Evolutionary conservation across 2,113 vertebrate genomes (phyloP).

Genomic region (Coryphaenoides rupestris): DNA sequence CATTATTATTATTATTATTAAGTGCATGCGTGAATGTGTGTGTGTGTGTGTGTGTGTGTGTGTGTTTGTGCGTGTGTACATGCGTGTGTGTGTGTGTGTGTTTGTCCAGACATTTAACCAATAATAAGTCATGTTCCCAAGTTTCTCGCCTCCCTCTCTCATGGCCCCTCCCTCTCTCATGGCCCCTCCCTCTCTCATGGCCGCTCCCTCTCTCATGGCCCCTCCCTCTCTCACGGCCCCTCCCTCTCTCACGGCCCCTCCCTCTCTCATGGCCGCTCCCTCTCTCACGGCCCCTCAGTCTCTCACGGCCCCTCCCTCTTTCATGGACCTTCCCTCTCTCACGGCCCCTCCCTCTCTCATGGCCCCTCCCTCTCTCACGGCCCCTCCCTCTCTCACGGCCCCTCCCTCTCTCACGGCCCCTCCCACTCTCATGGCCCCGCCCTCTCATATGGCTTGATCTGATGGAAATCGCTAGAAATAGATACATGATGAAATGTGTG

Average conservation of each 20-base stretch:
- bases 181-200: conserved; percentile 21
- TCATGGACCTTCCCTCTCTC: no score
- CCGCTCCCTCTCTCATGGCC: conserved; percentile 23
- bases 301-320: conserved; percentile 13
- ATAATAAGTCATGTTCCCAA: conserved; percentile 40
- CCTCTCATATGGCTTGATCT: no score
- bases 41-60: no score
- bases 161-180: conserved; percentile 29
- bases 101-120: conserved; percentile 25
- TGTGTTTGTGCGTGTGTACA: no score
- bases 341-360: conserved; percentile 43
- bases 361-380: conserved; percentile 28
- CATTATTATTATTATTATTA: no score
- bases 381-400: conserved; percentile 10
- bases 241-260: conserved; percentile 24
- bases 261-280: not conserved
- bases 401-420: conserved; percentile 42
- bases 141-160: conserved; percentile 38
- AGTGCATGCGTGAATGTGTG: no score
- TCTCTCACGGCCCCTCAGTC: conserved; percentile 46
- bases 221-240: conserved; percentile 42
- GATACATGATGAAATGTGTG: no score
- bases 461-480: no score
- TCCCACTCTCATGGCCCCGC: conserved; percentile 23
- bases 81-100: no score